Evolutionary conservation across 1,140 invertebrate species (phyloP), one percentile per base, ranked within the genome.

Genomic region (Xylocopa sonorina): DNA sequence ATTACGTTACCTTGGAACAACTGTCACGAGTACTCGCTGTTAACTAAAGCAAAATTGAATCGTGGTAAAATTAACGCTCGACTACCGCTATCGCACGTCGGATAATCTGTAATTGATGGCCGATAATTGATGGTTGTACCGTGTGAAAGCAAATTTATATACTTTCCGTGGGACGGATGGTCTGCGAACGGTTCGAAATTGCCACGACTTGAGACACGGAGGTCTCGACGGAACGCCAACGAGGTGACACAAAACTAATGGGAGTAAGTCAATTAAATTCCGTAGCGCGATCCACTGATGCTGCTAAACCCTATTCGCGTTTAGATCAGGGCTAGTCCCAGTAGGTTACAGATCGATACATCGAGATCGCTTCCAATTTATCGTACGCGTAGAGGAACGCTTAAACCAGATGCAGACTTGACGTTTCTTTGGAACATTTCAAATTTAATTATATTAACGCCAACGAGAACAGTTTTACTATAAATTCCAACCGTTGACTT

Each of bases 211-310:
- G 48, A 53, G 41, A 69, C 38, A 68, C 57, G n/a, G 9, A 16
- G 41, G 9, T 27, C 34, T 24, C 9, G 16, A 34, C 16, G 41
- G 16, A 75, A 64, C 38, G 43, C 34, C 51, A 60, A 12, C 21
- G 46, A 58, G 21, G 67, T 67, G 78, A 79, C 66, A 60, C 66
- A 72, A 75, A 81, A 85, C 72, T 88, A 88, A 88, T 87, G 78
- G 84, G 75, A 58, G 81, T 80, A 78, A 82, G 71, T 76, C 87
- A 88, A 87, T 88, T 87, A 88, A 89, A 88, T 85, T 85, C 46
- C 66, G 38, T 72, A 73, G 64, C 76, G 78, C 71, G 81, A 87
- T 82, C 81, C 81, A 67, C 67, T 85, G 83, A 88, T 80, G 18
- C 71, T 78, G 63, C 83, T 85, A 81, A 64, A 68, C 64, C 58